Evolutionary conservation across 1,140 invertebrate genomes (phyloP).

Genomic region (Whitmania pigra): DNA sequence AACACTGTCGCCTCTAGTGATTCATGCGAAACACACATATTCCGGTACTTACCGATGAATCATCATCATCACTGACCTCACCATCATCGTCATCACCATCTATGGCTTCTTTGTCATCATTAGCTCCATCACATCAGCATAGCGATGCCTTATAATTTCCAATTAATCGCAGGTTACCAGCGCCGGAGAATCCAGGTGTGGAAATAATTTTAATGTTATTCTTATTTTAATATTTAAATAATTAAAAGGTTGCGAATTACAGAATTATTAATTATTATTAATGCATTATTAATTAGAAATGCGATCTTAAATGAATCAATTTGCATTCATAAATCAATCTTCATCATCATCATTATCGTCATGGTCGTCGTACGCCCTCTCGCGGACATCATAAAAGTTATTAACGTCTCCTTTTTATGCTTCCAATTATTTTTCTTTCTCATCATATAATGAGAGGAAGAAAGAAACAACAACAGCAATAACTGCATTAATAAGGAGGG

Average conservation of each 20-base stretch:
- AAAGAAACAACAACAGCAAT: too few species aligned
- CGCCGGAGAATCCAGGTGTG: neutral
- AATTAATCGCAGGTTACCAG: neutral
- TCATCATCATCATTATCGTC: too few species aligned
- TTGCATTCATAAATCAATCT: too few species aligned
- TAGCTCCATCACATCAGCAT: neutral
- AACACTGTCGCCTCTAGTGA: neutral
- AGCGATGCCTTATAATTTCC: neutral
- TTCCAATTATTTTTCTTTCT: too few species aligned
- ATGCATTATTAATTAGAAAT: too few species aligned
- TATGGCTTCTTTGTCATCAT: neutral
- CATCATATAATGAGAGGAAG: too few species aligned
- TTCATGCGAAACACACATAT: neutral
- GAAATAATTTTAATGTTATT: neutral
- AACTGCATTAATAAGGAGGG: too few species aligned
- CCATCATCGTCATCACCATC: neutral
- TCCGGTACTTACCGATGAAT: neutral
- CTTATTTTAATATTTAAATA: neutral
- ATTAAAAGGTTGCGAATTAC: neutral
- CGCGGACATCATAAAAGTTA: too few species aligned
- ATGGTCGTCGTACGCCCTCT: too few species aligned
- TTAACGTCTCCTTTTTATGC: too few species aligned
- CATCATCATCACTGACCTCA: neutral
- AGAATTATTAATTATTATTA: constrained; percentile 5
- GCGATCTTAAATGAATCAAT: too few species aligned